Percentiles rank a stretch among this genome's conserved stretches.
Evolutionary conservation across 2,113 vertebrate species (phyloP).

Genomic region (Laticauda colubrina): DNA sequence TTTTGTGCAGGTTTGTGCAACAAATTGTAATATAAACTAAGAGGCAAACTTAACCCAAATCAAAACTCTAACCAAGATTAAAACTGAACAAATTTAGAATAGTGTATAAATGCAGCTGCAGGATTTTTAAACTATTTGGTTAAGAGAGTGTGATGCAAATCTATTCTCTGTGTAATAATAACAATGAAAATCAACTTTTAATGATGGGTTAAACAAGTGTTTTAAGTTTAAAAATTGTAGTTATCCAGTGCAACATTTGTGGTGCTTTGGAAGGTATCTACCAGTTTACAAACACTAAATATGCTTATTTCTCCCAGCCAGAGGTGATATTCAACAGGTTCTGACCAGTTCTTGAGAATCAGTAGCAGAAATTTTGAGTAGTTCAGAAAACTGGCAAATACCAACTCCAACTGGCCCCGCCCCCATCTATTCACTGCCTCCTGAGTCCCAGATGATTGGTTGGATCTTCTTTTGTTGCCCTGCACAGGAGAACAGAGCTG

Average conservation of each 20-base stretch:
- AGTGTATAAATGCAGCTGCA: not conserved
- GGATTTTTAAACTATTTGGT: not conserved
- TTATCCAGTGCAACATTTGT: not conserved
- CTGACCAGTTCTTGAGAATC: too few species aligned
- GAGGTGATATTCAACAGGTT: too few species aligned
- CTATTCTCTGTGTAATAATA: not conserved
- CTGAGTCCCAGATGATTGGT: too few species aligned
- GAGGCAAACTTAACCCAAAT: not conserved
- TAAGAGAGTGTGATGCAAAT: not conserved
- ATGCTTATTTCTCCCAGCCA: too few species aligned
- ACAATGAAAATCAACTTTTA: not conserved
- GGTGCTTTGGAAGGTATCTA: not conserved
- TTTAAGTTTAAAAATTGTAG: not conserved
- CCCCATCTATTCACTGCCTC: too few species aligned
- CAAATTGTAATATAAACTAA: not conserved
- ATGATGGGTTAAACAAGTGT: not conserved
- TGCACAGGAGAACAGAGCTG: too few species aligned
- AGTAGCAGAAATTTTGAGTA: too few species aligned
- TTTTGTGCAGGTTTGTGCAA: not conserved
- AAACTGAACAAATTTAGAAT: not conserved
- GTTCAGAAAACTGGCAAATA: too few species aligned
- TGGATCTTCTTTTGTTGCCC: too few species aligned
- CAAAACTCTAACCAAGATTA: not conserved
- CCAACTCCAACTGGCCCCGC: too few species aligned
- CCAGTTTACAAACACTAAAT: not conserved